These are phyloP conservation scores for Menura novaehollandiae DNA, from an alignment of 2,113 vertebrate genomes.

Conservation along the genomic window DNA sequence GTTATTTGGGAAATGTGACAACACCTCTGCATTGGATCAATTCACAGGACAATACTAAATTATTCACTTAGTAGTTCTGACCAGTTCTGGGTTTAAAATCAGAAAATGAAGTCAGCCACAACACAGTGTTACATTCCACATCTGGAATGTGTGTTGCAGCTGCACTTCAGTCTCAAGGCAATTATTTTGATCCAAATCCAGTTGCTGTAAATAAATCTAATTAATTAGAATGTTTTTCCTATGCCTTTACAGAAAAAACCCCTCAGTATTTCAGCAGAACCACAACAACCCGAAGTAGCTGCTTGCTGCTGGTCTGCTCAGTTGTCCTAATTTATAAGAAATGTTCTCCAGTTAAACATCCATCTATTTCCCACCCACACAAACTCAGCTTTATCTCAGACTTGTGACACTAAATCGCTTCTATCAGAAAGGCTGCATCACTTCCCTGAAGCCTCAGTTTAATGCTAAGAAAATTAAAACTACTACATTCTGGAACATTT, in stretches of 20 bases:
- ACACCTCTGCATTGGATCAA: background rate
- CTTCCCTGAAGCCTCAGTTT: background rate
- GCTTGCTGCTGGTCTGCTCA: background rate
- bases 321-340: background rate
- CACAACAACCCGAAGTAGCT: background rate
- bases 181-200: constrained; percentile 1
- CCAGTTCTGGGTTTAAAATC: background rate
- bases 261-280: background rate
- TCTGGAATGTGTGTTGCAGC: constrained; percentile 31
- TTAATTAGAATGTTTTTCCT: constrained; percentile 16
- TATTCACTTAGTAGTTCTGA: background rate
- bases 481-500: background rate
- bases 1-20: background rate
- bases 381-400: constrained; percentile 10
- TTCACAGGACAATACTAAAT: background rate
- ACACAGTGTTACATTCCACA: background rate
- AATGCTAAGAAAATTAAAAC: constrained; percentile 21
- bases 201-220: constrained; percentile 41
- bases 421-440: background rate
- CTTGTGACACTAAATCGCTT: constrained; percentile 35
- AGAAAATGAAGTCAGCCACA: background rate
- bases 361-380: constrained; percentile 23
- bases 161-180: constrained; percentile 24
- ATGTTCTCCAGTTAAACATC: background rate
- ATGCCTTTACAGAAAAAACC: background rate